phyloP scores from a whole-genome alignment of 2,113 vertebrate genomes.

The Oxygymnocypris stewartii region DNA sequence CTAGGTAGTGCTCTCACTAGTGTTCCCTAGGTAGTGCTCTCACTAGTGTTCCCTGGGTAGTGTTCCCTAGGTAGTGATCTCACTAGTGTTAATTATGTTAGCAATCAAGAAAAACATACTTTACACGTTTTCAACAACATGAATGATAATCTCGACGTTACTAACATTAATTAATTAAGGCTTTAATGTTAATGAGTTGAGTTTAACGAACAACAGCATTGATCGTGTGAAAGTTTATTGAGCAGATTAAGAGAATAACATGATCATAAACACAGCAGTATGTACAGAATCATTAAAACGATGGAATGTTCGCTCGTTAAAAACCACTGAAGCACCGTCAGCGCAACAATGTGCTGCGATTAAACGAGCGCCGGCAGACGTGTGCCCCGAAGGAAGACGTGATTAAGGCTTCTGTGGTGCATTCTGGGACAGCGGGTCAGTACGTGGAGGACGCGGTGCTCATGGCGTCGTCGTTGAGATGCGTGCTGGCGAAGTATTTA shows the following conservation, averaged over 20 bases:
- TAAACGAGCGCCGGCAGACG: not conserved
- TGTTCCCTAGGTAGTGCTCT: too few species aligned
- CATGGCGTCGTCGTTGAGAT: conserved; percentile 83
- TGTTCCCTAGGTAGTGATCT: too few species aligned
- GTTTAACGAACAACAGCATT: too few species aligned
- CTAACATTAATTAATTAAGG: too few species aligned
- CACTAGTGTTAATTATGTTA: too few species aligned
- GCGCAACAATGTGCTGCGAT: conserved; percentile 14
- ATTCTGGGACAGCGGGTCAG: conserved; percentile 60
- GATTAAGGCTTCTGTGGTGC: conserved; percentile 87
- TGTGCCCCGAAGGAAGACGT: conserved; percentile 84
- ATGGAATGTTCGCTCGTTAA: not conserved
- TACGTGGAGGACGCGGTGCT: conserved; percentile 90
- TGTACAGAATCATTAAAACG: not conserved
- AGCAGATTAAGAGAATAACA: not conserved
- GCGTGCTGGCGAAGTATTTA: conserved; percentile 87
- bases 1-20: too few species aligned
- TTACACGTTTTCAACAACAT: too few species aligned
- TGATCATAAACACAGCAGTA: not conserved
- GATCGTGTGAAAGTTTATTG: not conserved
- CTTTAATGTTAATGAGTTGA: too few species aligned
- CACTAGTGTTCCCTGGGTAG: too few species aligned
- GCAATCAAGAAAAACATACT: too few species aligned
- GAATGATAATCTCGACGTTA: too few species aligned
- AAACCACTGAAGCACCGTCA: not conserved